phyloP scores from a whole-genome alignment of 1,140 invertebrate species.

The Planococcus citri region DNA sequence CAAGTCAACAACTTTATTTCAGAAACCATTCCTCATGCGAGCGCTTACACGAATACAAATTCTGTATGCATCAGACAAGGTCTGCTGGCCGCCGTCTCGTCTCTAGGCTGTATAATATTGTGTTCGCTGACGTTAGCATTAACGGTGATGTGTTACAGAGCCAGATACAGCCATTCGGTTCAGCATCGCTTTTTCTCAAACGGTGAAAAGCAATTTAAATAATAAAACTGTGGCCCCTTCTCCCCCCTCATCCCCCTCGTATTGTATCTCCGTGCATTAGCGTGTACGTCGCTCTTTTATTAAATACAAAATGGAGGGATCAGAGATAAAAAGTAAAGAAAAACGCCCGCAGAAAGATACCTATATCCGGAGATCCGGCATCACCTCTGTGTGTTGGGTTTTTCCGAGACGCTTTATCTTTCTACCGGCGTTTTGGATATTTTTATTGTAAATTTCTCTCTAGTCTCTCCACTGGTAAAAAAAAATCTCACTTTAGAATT shows the following conservation, averaged over 20 bases:
- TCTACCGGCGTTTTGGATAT: not conserved
- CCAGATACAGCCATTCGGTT: constrained; percentile 36
- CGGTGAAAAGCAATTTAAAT: not conserved
- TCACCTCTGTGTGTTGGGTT: too few relatives aligned
- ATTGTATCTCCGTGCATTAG: too few relatives aligned
- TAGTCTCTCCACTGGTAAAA: not conserved
- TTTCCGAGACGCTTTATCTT: not conserved
- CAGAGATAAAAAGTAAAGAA: not conserved
- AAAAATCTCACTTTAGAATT: not conserved
- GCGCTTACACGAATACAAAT: constrained; percentile 36
- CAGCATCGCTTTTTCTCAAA: not conserved
- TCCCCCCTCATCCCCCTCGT: too few relatives aligned
- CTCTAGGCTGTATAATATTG: constrained; percentile 49
- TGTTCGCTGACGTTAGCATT: constrained; percentile 54
- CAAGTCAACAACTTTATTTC: constrained; percentile 23
- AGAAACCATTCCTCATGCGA: constrained; percentile 35
- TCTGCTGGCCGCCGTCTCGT: constrained; percentile 58
- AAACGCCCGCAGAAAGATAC: not conserved
- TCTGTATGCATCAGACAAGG: constrained; percentile 60
- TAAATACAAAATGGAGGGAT: not conserved
- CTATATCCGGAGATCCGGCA: too few relatives aligned
- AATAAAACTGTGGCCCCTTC: too few relatives aligned
- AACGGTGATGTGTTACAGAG: constrained; percentile 53
- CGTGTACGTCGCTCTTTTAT: too few relatives aligned
- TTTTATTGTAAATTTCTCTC: not conserved